Conservation (phyloP, 1,140 invertebrate species). For the Drosophila kepulauana region DNA sequence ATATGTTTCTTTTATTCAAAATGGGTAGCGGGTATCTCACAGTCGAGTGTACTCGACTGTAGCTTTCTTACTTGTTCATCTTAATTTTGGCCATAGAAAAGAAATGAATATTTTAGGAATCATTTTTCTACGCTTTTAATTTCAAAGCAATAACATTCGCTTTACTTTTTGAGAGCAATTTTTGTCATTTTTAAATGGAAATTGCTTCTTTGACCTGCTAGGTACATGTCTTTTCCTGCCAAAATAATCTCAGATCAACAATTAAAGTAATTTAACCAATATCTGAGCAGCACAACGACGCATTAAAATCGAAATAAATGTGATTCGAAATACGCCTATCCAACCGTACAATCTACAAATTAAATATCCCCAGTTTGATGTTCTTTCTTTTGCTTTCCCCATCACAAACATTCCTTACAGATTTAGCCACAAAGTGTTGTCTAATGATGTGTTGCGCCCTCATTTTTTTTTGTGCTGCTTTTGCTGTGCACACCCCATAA, state of each 20-base stretch:
- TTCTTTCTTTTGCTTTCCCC: background rate
- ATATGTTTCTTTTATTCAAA: no score
- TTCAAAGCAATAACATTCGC: no score
- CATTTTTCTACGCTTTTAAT: no score
- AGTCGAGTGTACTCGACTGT: no score
- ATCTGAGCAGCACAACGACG: background rate
- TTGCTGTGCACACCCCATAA: conserved; percentile 19
- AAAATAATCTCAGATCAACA: background rate
- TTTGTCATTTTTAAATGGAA: no score
- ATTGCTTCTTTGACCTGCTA: background rate
- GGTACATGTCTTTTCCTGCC: no score
- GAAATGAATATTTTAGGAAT: no score
- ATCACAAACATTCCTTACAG: background rate
- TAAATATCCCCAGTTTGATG: conserved; percentile 22
- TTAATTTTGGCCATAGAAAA: no score
- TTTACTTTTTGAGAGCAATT: no score
- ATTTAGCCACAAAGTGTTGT: conserved; percentile 51
- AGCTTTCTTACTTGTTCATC: no score
- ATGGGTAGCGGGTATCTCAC: no score
- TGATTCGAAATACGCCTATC: conserved; percentile 1
- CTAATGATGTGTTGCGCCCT: conserved; percentile 62
- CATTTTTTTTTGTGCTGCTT: conserved; percentile 25
- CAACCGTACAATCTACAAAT: conserved; percentile 23
- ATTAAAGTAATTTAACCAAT: conserved; percentile 16
- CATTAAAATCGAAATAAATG: conserved; percentile 32